Evolutionary conservation across 2,888 invertebrate genomes (phyloP), one percentile per base, ranked within the genome.

Genomic region (Drosophila putrida): DNA sequence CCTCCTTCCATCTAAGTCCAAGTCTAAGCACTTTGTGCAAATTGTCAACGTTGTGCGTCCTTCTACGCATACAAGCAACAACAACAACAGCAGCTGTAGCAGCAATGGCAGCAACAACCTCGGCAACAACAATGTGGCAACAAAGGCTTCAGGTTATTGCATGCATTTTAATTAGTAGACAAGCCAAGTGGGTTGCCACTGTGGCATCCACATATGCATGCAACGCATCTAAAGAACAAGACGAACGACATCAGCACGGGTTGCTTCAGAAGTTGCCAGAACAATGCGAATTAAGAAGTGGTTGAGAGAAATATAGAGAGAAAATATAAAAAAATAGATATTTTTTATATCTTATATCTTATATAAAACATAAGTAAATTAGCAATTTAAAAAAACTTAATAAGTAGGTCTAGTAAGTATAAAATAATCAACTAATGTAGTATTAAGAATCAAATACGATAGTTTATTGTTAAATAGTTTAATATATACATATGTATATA

Each of bases 71-170:
- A 72, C 60, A 46, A 57, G 53, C 75, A 76, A 44, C 59, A 64
- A 38, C 25, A 47, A 15, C 69, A 57, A 36, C 51, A 36, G 3
- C 58, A 25, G 15, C 62, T 44, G n/a, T 31, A 58, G 6, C 68
- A 63, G n/a, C 57, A 43, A 53, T 62, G 68, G 49, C 66, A 73
- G 68, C 85, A 81, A 63, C 80, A 79, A 79, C 75, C 80, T 79
- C 79, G 77, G 27, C 80, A 70, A 58, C 83, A 75, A 81, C 71
- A 88, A 82, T 86, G 84, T 71, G 76, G 79, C 88, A 89, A 89
- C 88, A 83, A 83, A 83, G 90, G 86, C 83, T 89, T 83, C 83
- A 83, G 83, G 83, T 83, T 83, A 83, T 83, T 89, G 90, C 83
- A 88, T 89, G 83, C 83, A 83, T 83, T 83, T 83, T 83, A 83